Conservation (phyloP, 2,888 invertebrate species). For the Diaphora mendica region DNA sequence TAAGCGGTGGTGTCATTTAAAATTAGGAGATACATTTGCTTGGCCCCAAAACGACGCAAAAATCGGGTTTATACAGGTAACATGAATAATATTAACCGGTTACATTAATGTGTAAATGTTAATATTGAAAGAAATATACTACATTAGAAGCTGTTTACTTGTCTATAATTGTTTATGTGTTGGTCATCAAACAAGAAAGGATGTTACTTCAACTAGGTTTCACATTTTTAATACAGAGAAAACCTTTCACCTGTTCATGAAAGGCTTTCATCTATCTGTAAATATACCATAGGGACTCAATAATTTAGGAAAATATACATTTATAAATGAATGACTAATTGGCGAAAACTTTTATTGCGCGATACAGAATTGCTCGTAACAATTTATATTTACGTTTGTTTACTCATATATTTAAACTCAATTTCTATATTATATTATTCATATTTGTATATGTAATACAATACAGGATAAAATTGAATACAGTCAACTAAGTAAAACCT, state of each 20-base stretch:
- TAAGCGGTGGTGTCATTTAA: too few relatives aligned
- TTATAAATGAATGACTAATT: neutral
- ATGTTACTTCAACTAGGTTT: neutral
- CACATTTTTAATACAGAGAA: neutral
- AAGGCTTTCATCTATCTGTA: neutral
- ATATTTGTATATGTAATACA: too few relatives aligned
- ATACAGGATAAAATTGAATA: too few relatives aligned
- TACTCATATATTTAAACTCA: too few relatives aligned
- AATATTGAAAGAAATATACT: too few relatives aligned
- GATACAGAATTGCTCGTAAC: neutral
- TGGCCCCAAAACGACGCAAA: too few relatives aligned
- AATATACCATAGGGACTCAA: neutral
- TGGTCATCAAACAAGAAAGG: neutral
- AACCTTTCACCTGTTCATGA: neutral
- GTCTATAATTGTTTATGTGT: too few relatives aligned
- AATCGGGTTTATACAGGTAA: neutral
- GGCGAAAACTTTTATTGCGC: neutral
- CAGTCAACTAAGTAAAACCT: too few relatives aligned
- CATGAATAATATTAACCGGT: neutral
- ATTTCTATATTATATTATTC: too few relatives aligned
- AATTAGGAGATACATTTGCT: too few relatives aligned
- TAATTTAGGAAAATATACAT: neutral
- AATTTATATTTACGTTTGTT: too few relatives aligned
- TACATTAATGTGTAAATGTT: neutral
- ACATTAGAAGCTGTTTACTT: neutral